Conservation (phyloP, 2,888 invertebrate species). For the Apeira syringaria region DNA sequence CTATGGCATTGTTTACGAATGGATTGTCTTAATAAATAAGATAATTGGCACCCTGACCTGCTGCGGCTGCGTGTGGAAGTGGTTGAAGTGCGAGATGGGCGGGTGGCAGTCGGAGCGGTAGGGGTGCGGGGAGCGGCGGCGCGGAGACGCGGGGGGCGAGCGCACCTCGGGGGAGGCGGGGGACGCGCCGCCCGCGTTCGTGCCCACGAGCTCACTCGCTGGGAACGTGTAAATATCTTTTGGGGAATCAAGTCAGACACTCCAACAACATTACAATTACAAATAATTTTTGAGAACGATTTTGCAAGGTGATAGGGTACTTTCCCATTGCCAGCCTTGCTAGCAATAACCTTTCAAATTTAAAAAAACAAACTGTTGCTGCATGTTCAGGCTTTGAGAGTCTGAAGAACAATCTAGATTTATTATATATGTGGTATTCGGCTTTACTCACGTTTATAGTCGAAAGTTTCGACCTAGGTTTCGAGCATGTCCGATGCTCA, state of each 20-base stretch:
- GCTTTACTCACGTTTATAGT: no score
- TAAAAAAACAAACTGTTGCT: no score
- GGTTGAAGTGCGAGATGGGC: slow-evolving; percentile 91
- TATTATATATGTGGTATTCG: no score
- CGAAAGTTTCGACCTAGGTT: no score
- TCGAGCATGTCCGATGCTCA: no score
- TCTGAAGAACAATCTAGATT: no score
- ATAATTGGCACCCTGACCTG: slow-evolving; percentile 77
- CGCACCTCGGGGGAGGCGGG: slow-evolving; percentile 67
- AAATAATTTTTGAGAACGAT: neutral
- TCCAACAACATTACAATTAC: slow-evolving; percentile 3
- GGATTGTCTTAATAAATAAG: neutral
- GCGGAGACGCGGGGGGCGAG: slow-evolving; percentile 67
- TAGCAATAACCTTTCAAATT: no score
- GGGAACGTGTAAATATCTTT: slow-evolving; percentile 24
- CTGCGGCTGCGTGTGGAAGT: slow-evolving; percentile 96
- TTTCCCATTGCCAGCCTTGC: no score
- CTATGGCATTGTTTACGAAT: no score
- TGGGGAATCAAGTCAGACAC: slow-evolving; percentile 20
- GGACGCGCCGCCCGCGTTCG: slow-evolving; percentile 44
- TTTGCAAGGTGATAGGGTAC: no score
- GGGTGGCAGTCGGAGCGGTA: slow-evolving; percentile 69
- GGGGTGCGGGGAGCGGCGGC: slow-evolving; percentile 69
- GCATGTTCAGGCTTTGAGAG: no score
- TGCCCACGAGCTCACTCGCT: slow-evolving; percentile 59